phyloP scores from a whole-genome alignment of 2,888 invertebrate genomes.

The Amaurobius ferox region DNA sequence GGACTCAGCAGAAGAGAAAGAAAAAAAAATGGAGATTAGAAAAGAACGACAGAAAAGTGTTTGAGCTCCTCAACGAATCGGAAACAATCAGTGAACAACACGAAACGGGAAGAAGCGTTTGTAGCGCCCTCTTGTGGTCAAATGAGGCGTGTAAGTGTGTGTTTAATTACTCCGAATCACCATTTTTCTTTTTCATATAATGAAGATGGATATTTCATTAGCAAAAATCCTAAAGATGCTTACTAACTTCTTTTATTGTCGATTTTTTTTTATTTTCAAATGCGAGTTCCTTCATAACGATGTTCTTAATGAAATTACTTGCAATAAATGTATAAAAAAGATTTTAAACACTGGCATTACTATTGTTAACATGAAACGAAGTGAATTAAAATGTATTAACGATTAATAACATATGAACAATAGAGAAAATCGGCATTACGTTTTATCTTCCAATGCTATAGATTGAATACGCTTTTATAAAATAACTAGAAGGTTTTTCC shows the following conservation, averaged over 20 bases:
- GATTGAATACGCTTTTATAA: background rate
- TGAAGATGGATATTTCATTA: slow-evolving; percentile 55
- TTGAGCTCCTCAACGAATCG: slow-evolving; percentile 18
- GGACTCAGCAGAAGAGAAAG: too few species aligned
- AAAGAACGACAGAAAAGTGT: background rate
- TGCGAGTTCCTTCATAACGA: slow-evolving; percentile 16
- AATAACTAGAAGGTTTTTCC: background rate
- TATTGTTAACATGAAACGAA: slow-evolving; percentile 44
- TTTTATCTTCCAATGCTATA: background rate
- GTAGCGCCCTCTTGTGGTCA: slow-evolving; percentile 36
- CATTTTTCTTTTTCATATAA: slow-evolving; percentile 26
- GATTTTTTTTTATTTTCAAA: slow-evolving; percentile 29
- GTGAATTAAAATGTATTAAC: slow-evolving; percentile 38
- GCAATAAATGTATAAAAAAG: slow-evolving; percentile 8
- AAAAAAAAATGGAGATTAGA: background rate
- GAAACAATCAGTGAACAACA: slow-evolving; percentile 34
- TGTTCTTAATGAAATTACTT: background rate
- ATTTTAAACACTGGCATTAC: slow-evolving; percentile 33
- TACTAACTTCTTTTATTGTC: slow-evolving; percentile 23
- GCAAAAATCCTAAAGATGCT: slow-evolving; percentile 11
- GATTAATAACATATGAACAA: slow-evolving; percentile 34
- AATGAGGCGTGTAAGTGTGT: slow-evolving; percentile 33
- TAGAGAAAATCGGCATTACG: background rate
- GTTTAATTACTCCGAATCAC: slow-evolving; percentile 49
- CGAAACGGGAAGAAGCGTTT: background rate